Conservation (phyloP, 2,797 vertebrate genomes). For the Cyprinodon diabolis region DNA sequence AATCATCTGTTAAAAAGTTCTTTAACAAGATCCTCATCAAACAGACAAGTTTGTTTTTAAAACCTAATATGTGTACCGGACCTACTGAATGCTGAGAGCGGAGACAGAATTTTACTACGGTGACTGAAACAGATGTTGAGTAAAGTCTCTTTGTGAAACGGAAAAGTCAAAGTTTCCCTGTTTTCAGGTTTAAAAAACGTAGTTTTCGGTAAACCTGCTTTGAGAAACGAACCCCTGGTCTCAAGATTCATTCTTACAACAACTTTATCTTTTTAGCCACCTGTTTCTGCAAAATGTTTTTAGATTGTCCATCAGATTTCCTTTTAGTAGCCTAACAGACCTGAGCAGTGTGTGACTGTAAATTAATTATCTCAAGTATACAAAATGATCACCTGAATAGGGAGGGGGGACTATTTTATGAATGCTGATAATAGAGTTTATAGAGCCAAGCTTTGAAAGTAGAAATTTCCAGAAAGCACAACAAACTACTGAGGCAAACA, state of each 20-base stretch:
- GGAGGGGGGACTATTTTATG: background rate
- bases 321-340: background rate
- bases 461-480: constrained; percentile 17
- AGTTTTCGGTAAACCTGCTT: background rate
- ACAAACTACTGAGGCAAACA: constrained; percentile 22
- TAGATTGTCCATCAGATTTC: background rate
- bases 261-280: background rate
- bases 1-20: too few species aligned
- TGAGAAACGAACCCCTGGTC: too few species aligned
- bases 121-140: too few species aligned
- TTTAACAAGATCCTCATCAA: too few species aligned
- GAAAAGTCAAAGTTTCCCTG: too few species aligned
- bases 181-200: too few species aligned
- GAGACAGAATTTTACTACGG: too few species aligned
- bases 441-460: constrained; percentile 13
- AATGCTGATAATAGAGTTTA: background rate
- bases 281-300: background rate
- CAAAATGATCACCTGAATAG: background rate
- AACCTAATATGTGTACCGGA: too few species aligned
- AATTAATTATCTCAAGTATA: constrained; percentile 2
- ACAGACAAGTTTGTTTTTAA: too few species aligned
- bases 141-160: too few species aligned
- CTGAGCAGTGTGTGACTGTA: background rate
- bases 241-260: too few species aligned
- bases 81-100: too few species aligned